A percentile compares a stretch with the other conserved stretches of the same genome.
phyloP scores from a whole-genome alignment of 1,140 invertebrate genomes.

The Rhagoletis zephyria region DNA sequence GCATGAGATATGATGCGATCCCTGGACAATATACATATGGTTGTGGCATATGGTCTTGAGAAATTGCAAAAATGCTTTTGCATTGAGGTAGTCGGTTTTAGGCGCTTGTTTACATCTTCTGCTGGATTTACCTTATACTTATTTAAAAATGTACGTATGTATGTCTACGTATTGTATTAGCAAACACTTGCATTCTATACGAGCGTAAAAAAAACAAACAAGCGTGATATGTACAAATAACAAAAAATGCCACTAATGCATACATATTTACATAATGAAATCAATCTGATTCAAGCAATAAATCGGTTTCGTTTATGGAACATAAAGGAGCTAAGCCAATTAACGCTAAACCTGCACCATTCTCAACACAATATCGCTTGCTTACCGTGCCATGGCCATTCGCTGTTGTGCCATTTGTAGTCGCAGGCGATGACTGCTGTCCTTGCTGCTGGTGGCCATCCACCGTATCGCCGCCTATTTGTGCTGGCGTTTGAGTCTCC shows the following conservation, averaged over 20 bases:
- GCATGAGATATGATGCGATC: no score
- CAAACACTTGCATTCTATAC: neutral
- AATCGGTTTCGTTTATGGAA: constrained; percentile 40
- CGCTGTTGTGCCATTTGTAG: neutral
- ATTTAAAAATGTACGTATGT: neutral
- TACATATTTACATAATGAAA: neutral
- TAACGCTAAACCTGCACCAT: neutral
- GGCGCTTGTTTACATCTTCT: neutral
- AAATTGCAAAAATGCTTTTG: no score
- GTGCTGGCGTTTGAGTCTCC: constrained; percentile 11
- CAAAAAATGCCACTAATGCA: neutral
- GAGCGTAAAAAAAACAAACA: neutral
- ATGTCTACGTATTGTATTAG: neutral
- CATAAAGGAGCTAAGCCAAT: constrained; percentile 27
- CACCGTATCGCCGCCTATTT: neutral
- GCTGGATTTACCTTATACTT: neutral
- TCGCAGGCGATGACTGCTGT: neutral
- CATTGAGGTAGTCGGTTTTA: no score
- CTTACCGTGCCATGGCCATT: constrained; percentile 47
- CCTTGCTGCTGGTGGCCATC: neutral
- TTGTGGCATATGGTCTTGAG: no score
- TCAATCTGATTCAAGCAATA: constrained; percentile 33
- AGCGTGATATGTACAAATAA: neutral
- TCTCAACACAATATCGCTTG: constrained; percentile 9
- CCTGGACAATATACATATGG: no score